Percentiles rank a stretch among this genome's conserved stretches.
Evolutionary conservation across 2,113 vertebrate genomes (phyloP).

Genomic region (Verasper variegatus): DNA sequence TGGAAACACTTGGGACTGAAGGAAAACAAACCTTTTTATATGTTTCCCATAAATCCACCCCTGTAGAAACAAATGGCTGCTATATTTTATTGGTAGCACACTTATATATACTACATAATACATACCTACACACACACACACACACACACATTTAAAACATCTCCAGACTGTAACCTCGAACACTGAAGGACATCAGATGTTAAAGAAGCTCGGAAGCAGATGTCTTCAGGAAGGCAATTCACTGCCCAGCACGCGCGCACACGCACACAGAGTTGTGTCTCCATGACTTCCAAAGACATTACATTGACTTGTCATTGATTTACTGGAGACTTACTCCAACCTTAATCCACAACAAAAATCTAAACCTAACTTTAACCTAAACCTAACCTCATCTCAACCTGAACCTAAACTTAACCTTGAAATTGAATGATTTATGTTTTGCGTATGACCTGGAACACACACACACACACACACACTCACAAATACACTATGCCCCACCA

Average conservation of each 20-base stretch:
- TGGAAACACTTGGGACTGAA: constrained; percentile 32
- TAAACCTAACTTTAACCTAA: no score
- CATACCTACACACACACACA: background rate
- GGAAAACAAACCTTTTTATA: constrained; percentile 37
- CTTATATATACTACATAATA: background rate
- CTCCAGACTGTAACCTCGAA: constrained; percentile 39
- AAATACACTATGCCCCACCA: constrained; percentile 39
- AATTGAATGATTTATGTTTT: no score
- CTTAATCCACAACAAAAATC: no score
- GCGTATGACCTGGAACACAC: constrained; percentile 10
- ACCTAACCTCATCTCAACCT: no score
- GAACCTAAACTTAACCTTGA: no score
- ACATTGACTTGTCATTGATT: no score
- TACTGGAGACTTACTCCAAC: no score
- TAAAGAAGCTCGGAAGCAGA: constrained; percentile 50
- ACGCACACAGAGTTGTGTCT: background rate
- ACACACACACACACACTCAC: background rate
- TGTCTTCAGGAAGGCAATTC: constrained; percentile 51
- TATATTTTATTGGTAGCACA: constrained; percentile 25
- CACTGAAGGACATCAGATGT: constrained; percentile 45
- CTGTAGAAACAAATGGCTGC: constrained; percentile 31
- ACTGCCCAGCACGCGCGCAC: constrained; percentile 19
- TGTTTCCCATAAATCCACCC: constrained; percentile 28
- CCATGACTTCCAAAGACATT: no score
- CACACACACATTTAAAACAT: constrained; percentile 17